These are phyloP conservation scores for Epinotia ramella DNA, from an alignment of 2,888 invertebrate species.

Conservation along the genomic window DNA sequence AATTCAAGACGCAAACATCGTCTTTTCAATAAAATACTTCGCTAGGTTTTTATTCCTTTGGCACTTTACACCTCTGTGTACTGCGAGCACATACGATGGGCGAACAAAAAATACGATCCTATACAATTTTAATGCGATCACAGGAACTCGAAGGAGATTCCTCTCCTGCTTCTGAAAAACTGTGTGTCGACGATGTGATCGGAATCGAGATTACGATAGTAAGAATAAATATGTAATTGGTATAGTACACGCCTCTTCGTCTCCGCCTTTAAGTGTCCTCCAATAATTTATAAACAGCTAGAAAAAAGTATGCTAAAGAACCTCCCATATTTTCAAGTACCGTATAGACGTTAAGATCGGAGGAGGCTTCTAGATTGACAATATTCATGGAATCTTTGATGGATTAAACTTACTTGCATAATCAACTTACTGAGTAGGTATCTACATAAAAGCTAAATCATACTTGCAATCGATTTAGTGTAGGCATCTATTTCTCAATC, in stretches of 20 bases:
- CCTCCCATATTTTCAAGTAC: slow-evolving; percentile 24
- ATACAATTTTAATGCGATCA: slow-evolving; percentile 81
- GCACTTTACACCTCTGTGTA: slow-evolving; percentile 47
- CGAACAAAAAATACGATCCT: slow-evolving; percentile 71
- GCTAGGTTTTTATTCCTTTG: neutral
- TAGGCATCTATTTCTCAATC: too few species aligned
- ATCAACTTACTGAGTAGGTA: neutral
- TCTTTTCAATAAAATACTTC: neutral
- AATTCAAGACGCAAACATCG: neutral
- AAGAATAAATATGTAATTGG: slow-evolving; percentile 53
- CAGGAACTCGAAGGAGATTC: slow-evolving; percentile 79
- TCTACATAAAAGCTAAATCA: neutral
- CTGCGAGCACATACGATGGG: slow-evolving; percentile 65
- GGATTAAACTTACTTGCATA: neutral
- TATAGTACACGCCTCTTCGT: slow-evolving; percentile 45
- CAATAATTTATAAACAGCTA: slow-evolving; percentile 31
- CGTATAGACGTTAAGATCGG: neutral
- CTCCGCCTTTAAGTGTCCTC: slow-evolving; percentile 28
- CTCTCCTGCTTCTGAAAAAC: slow-evolving; percentile 64
- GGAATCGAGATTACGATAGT: slow-evolving; percentile 67
- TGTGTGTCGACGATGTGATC: slow-evolving; percentile 64
- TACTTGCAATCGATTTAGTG: neutral
- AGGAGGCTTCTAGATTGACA: neutral
- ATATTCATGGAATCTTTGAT: slow-evolving; percentile 3
- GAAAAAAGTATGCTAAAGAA: slow-evolving; percentile 23